Evolutionary conservation across 2,797 vertebrate genomes (phyloP).

Genomic region (Hypotaenidia philippensis): DNA sequence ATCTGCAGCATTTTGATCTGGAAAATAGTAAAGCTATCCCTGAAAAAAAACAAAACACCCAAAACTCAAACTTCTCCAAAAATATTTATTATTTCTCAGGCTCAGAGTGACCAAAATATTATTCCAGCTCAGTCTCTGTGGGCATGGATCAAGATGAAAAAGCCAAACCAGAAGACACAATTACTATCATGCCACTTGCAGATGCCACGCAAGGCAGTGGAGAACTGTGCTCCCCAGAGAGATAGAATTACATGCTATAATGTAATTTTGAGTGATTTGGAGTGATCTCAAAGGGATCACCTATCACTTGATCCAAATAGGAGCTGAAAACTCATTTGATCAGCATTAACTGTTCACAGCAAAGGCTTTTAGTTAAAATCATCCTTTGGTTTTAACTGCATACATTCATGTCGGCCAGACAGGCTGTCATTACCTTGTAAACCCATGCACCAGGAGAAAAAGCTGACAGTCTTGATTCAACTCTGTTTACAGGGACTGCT

Average conservation of each 20-base stretch:
- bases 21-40: not conserved
- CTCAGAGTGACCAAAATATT: not conserved
- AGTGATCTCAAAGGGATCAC: not conserved
- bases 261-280: too few relatives aligned
- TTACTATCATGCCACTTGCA: not conserved
- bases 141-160: not conserved
- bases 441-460: not conserved
- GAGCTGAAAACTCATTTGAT: not conserved
- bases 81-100: not conserved
- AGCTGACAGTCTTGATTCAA: not conserved
- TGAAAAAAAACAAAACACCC: not conserved
- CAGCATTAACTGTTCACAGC: not conserved
- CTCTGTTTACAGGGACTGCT: not conserved
- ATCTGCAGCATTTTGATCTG: not conserved
- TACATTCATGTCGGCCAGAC: not conserved
- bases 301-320: not conserved
- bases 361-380: not conserved
- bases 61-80: not conserved
- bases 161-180: not conserved
- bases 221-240: not conserved
- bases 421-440: not conserved
- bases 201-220: not conserved
- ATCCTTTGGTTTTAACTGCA: not conserved
- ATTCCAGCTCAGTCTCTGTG: not conserved
- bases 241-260: not conserved